Evolutionary conservation across 2,113 vertebrate genomes (phyloP), one percentile per base, ranked within the genome.

Genomic region (Mixornis gularis): DNA sequence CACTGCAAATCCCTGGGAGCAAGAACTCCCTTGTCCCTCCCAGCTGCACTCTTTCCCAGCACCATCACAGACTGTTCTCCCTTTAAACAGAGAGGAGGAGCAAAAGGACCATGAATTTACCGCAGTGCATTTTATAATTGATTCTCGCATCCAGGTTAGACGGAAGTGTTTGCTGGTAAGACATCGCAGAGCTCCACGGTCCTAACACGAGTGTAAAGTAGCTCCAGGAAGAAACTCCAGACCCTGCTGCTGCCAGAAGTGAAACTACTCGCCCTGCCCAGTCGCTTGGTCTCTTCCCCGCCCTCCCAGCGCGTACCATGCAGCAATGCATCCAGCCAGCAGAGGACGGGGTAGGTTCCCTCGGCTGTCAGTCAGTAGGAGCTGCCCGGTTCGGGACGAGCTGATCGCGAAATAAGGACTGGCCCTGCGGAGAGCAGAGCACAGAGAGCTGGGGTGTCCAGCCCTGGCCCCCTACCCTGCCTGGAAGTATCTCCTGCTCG

Each of bases 1-100:
- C 40, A 13, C 62, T 38, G n/a, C 27, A 71, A 46, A 49, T 53
- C 83, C 73, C 55, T 32, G 71, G 62, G 26, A 77, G 32, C 32
- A 66, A 74, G 56, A 85, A 58, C 4, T 20, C 52, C 20, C n/a
- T 72, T 40, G 46, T 27, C 18, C 20, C 12, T 40, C 34, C 12
- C n/a, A 12, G 17, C 79, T 64, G 36, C 68, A 55, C 64, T 27
- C 44, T 56, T 84, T 72, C 46, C n/a, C n/a, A 71, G 87, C 91
- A 79, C 15, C 43, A 40, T 65, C 79, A 49, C 38, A 82, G 63
- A 26, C 22, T n/a, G 66, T 87, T 79, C 71, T 91, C 70, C 64
- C 87, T 93, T 95, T 89, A 89, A 89, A 80, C 63, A 70, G 83
- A 74, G 60, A 83, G 95, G 95, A 96, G 95, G 93, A 95, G 95